Evolutionary conservation across 2,113 vertebrate genomes (phyloP), one percentile per base, ranked within the genome.

Genomic region (Orycteropus afer): DNA sequence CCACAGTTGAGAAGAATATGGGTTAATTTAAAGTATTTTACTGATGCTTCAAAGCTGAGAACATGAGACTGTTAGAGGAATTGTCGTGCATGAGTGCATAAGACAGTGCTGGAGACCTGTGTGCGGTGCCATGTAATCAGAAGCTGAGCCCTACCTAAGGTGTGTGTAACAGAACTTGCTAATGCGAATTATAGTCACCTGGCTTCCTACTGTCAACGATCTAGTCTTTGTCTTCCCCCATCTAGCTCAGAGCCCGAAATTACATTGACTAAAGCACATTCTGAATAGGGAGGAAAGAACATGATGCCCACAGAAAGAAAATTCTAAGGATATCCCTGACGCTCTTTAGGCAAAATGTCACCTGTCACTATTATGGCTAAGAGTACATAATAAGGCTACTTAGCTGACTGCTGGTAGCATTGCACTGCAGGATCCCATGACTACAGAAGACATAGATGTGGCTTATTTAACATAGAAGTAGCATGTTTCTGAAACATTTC

Each of bases 271-370:
- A 89, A 94, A 92, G 34, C n/a, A 61, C 55, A 69, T 95, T 96
- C 86, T 83, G 86, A 84, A 92, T 89, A 63, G 45, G 71, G 49
- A 71, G 92, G 78, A 92, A 96, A 95, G 53, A 90, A 79, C 34
- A 80, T 22, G 15, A 81, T 88, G 78, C 61, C 42, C 6, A n/a
- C 23, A 91, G 83, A 90, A 94, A 91, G 85, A 96, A 86, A 71
- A 63, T 81, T 53, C 83, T 85, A 71, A 92, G 49, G 67, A 77
- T 92, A 90, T 91, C 53, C 59, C 76, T 95, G 91, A 93, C 83
- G 74, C 51, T 89, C 34, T 88, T 91, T 69, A 95, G 93, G 57
- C 63, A 93, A 86, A 95, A 78, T 86, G 83, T 96, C 88, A 83
- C 92, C 45, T 76, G 90, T 85, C 63, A 91, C 76, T 42, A 53